Base-by-base conservation (phyloP, 2,888 invertebrate genomes). In the Aromia moschata region DNA sequence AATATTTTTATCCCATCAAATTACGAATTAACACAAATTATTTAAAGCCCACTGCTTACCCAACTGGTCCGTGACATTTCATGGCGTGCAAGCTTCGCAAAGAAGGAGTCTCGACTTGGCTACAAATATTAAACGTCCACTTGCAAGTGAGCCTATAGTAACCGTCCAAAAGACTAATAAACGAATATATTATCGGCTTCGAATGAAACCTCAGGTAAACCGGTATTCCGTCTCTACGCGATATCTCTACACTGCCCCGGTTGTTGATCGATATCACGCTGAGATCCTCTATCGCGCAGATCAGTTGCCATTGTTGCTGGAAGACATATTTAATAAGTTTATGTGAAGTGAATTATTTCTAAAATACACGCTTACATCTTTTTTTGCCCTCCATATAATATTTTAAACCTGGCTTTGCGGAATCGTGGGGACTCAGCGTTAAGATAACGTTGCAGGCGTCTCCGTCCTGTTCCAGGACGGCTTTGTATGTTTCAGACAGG, bases 101-200 rank as follows among this genome's bases (percentile, higher is more conserved):
- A 2, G 92, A 91, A 2, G 94, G 95, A 0, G 94, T 92, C 56
- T 87, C 83, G 54, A 93, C 86, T 71, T 93, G 90, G 75, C 89
- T 89, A 75, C 94, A 96, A 60, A 96, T 83, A 82, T 94, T 94
- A 74, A 93, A 93, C 33, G 91, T 94, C 94, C 94, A 96, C 81
- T 94, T 95, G 40, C 90, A 89, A 74, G 89, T 89, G 68, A 94
- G 82, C 72, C 93, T 87, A 77, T 94, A 95, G 80, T 96, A 96
- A 54, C 94, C 94, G 79, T 93, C 91, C 62, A 95, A 82, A 53
- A 90, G 84, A 58, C 92, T 90, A 62, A 94, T 89, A 78, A 94
- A 93, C 0, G 93, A 92, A 55, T 89, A 86, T 74, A 93, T 83
- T 44, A 86, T 82, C 44, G 86, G 83, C 63, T 87, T 84, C 7